phyloP scores from a whole-genome alignment of 1,140 invertebrate genomes.

The Zaprionus davidi region DNA sequence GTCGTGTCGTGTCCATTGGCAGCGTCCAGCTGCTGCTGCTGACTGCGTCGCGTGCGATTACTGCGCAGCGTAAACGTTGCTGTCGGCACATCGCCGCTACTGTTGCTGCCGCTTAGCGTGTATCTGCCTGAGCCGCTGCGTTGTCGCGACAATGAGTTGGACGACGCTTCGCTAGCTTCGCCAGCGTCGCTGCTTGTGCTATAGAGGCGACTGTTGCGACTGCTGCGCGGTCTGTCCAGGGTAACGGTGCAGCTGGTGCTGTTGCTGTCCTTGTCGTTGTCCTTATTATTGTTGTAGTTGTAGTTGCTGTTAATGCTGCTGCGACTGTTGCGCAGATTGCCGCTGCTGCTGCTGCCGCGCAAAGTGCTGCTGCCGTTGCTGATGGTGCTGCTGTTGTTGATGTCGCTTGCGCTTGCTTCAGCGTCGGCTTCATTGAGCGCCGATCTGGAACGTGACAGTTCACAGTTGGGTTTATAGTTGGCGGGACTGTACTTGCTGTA shows the following conservation, averaged over 20 bases:
- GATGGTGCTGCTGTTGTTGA: constrained; percentile 37
- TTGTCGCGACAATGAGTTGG: constrained; percentile 23
- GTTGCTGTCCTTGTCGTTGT: constrained; percentile 19
- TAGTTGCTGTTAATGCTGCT: constrained; percentile 34
- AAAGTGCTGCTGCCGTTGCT: constrained; percentile 21
- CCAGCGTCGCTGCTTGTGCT: constrained; percentile 55
- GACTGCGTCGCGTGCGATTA: constrained; percentile 35
- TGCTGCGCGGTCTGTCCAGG: constrained; percentile 70
- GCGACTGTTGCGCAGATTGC: constrained; percentile 35
- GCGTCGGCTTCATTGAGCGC: constrained; percentile 55
- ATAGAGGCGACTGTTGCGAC: constrained; percentile 75
- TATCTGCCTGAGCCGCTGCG: constrained; percentile 49
- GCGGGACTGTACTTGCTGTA: constrained; percentile 84
- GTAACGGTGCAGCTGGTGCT: constrained; percentile 57
- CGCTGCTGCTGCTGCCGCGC: constrained; percentile 36
- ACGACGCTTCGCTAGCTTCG: not conserved
- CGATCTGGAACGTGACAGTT: constrained; percentile 84
- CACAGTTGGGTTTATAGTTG: constrained; percentile 84
- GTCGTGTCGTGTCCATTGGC: not conserved
- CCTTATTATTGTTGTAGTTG: not conserved
- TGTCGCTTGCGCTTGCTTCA: constrained; percentile 22
- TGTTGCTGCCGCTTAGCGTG: constrained; percentile 63
- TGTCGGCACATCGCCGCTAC: constrained; percentile 74
- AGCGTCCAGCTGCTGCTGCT: constrained; percentile 20
- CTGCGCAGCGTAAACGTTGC: constrained; percentile 68